Conservation (phyloP, 2,797 vertebrate genomes). For the Gobionotothen gibberifrons region DNA sequence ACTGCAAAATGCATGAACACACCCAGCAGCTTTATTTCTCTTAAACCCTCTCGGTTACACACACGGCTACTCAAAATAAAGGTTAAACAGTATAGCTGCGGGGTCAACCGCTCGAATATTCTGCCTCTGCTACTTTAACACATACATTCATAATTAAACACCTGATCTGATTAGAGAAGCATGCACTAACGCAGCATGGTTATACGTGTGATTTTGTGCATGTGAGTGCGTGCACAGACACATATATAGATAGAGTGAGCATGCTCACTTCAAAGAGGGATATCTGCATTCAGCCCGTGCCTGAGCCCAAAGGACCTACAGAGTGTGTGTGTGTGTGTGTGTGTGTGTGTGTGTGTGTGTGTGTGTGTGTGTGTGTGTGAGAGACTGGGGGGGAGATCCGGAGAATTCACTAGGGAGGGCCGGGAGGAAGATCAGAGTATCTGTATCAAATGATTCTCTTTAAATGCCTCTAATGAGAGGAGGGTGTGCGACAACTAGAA, state of each 20-base stretch:
- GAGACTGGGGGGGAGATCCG: slow-evolving; percentile 16
- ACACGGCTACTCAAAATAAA: slow-evolving; percentile 47
- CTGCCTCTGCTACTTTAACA: slow-evolving; percentile 62
- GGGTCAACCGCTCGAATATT: slow-evolving; percentile 66
- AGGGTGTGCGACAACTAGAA: slow-evolving; percentile 75
- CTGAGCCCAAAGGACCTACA: slow-evolving; percentile 61
- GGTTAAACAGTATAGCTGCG: slow-evolving; percentile 74
- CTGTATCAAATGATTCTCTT: slow-evolving; percentile 80
- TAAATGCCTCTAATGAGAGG: slow-evolving; percentile 80
- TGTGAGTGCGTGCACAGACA: background rate
- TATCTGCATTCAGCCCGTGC: slow-evolving; percentile 71
- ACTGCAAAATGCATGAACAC: background rate
- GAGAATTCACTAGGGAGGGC: slow-evolving; percentile 61
- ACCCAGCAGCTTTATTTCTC: background rate
- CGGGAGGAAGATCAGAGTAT: slow-evolving; percentile 79
- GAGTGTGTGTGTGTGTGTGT: slow-evolving; percentile 26
- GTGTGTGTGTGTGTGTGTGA: slow-evolving; percentile 13
- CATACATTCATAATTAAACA: slow-evolving; percentile 78
- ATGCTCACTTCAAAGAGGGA: slow-evolving; percentile 76
- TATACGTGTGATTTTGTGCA: slow-evolving; percentile 22
- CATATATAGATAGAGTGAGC: slow-evolving; percentile 20
- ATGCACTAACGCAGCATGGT: slow-evolving; percentile 38
- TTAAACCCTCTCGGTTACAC: background rate
- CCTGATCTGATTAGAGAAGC: slow-evolving; percentile 75
- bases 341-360: slow-evolving; percentile 11